Evolutionary conservation across 2,113 vertebrate genomes (phyloP), one percentile per base, ranked within the genome.

Genomic region (Actinemys pallida): DNA sequence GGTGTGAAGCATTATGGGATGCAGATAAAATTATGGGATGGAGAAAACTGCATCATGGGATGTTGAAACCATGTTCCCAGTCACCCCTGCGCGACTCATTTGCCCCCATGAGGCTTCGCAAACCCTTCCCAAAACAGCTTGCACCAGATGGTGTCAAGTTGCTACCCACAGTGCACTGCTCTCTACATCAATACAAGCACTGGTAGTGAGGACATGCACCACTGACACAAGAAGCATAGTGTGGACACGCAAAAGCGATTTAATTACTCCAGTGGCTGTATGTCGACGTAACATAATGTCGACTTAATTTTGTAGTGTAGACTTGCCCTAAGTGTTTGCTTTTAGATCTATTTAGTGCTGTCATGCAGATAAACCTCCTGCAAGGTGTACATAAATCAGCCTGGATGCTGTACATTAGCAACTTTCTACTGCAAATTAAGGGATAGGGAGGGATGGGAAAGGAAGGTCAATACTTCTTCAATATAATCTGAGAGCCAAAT

Each of bases 341-440:
- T 94, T 39, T 79, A 85, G 84, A 86, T 79, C 12, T 45, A 89
- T 59, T 57, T 59, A 57, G 81, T 85, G 47, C 95, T 91, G 16
- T 6, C 80, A 12, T 81, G n/a, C n/a, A 90, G 87, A 92, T 79
- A 96, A 93, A 90, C 6, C 8, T 91, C 79, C 10, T 87, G 81
- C 89, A 94, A 62, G 1, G 86, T 90, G 56, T 56, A 82, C 56
- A 75, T 79, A 90, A 92, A 93, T 45, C 84, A 95, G 13, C 47
- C 39, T n/a, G 81, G 79, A 89, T 91, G 75, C 75, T 83, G 72
- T 10, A 13, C 35, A 93, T 1, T 49, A 95, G 72, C 54, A 95
- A 86, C 72, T 31, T 6, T 31, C 35, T 82, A 52, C 27, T 16
- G n/a, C 39, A 56, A 45, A 31, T 57, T 82, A 47, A 5, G 57